These are phyloP conservation scores for Tapirus indicus DNA, from an alignment of 2,797 vertebrate species.

Conservation along the genomic window DNA sequence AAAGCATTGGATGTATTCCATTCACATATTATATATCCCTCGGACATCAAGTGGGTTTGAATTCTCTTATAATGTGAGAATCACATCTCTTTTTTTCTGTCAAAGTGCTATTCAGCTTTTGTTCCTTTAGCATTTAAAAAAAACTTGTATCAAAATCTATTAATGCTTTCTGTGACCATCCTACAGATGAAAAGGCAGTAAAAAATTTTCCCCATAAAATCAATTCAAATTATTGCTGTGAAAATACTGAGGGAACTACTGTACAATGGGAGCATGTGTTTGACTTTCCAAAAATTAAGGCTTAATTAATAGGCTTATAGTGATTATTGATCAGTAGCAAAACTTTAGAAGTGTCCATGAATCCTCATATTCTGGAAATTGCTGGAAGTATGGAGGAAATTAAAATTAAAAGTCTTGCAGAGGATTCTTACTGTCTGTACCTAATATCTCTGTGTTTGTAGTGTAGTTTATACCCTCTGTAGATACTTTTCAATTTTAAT, in stretches of 20 bases:
- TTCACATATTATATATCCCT: slow-evolving; percentile 56
- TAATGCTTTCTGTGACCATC: slow-evolving; percentile 70
- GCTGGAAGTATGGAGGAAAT: slow-evolving; percentile 19
- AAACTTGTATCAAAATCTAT: slow-evolving; percentile 67
- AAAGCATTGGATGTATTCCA: slow-evolving; percentile 58
- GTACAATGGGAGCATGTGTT: neutral
- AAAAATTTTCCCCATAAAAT: neutral
- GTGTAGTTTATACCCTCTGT: neutral
- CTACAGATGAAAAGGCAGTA: slow-evolving; percentile 57
- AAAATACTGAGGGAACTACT: slow-evolving; percentile 1
- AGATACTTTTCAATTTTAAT: slow-evolving; percentile 3
- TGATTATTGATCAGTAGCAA: slow-evolving; percentile 16
- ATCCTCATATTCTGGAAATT: slow-evolving; percentile 36
- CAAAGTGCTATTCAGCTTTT: slow-evolving; percentile 69
- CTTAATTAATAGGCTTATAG: slow-evolving; percentile 47
- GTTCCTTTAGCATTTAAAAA: slow-evolving; percentile 60
- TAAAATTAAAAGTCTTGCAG: neutral
- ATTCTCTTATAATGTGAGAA: slow-evolving; percentile 63
- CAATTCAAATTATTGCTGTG: slow-evolving; percentile 62
- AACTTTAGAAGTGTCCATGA: neutral
- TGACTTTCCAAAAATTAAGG: slow-evolving; percentile 48
- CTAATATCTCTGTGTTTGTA: slow-evolving; percentile 29
- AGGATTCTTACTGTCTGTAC: neutral
- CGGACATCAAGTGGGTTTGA: slow-evolving; percentile 70
- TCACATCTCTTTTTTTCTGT: slow-evolving; percentile 14